These are phyloP conservation scores for Zoanthus solanderi DNA, from an alignment of 92 coral and sea anemone species.

Conservation along the genomic window DNA sequence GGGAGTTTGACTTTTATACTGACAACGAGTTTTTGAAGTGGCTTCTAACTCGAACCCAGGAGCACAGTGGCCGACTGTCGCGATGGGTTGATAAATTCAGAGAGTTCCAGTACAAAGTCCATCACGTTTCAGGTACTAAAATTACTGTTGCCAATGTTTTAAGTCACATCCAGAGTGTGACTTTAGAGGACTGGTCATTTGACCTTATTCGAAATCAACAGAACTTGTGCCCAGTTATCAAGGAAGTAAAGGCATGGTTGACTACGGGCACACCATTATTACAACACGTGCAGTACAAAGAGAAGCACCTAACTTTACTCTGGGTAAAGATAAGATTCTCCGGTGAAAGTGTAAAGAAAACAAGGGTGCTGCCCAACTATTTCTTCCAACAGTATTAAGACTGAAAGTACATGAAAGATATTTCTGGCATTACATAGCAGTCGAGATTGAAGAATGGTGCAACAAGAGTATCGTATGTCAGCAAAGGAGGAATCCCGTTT, in stretches of 20 bases:
- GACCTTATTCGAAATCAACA: slow-evolving; percentile 57
- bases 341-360: slow-evolving; percentile 30
- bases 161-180: slow-evolving; percentile 51
- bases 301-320: slow-evolving; percentile 50
- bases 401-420: slow-evolving; percentile 26
- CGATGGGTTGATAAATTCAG: slow-evolving; percentile 66
- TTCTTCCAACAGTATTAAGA: slow-evolving; percentile 39
- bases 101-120: slow-evolving; percentile 70
- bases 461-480: slow-evolving; percentile 49
- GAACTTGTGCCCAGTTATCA: slow-evolving; percentile 53
- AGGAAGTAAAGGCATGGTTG: slow-evolving; percentile 51
- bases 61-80: slow-evolving; percentile 70
- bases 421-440: slow-evolving; percentile 47
- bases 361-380: slow-evolving; percentile 41
- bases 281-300: slow-evolving; percentile 37
- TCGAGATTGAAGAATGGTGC: slow-evolving; percentile 50
- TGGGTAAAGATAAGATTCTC: slow-evolving; percentile 38
- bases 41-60: slow-evolving; percentile 56
- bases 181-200: slow-evolving; percentile 54
- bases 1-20: slow-evolving; percentile 60
- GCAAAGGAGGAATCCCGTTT: slow-evolving; percentile 54
- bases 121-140: slow-evolving; percentile 58
- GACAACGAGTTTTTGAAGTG: slow-evolving; percentile 57
- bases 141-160: slow-evolving; percentile 64
- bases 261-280: slow-evolving; percentile 21